Evolutionary conservation across 2,797 vertebrate genomes (phyloP).

Genomic region (Rousettus madagascariensis): DNA sequence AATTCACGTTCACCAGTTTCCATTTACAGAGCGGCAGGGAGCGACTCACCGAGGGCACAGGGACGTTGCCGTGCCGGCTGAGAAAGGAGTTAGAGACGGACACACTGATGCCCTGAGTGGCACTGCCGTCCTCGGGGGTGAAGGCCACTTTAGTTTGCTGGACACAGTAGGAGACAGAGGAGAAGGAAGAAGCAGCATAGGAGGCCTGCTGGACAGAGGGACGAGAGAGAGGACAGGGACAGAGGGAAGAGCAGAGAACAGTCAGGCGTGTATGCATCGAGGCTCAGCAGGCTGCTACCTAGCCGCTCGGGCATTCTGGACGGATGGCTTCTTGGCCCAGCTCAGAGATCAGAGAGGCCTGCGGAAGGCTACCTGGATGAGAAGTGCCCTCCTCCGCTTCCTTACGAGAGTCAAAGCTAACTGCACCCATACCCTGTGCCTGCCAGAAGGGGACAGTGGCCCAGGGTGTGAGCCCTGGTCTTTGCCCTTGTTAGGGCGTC

Average conservation of each 20-base stretch:
- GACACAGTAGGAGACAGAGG: conserved; percentile 97
- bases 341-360: background rate
- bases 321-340: background rate
- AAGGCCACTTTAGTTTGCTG: conserved; percentile 94
- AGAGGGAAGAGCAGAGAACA: conserved; percentile 82
- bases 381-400: background rate
- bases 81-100: conserved; percentile 99
- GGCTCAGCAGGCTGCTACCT: background rate
- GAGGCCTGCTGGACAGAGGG: conserved; percentile 90
- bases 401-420: accelerated
- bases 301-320: background rate
- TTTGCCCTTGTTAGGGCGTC: background rate
- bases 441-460: background rate
- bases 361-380: accelerated
- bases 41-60: conserved; percentile 93
- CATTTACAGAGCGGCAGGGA: background rate
- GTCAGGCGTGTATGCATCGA: conserved; percentile 53
- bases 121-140: conserved; percentile 93
- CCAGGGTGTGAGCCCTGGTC: background rate
- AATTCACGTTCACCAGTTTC: background rate
- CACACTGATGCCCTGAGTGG: conserved; percentile 95
- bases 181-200: conserved; percentile 95
- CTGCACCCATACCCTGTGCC: background rate
- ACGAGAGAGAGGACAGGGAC: conserved; percentile 62
- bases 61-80: conserved; percentile 95